Evolutionary conservation across 2,888 invertebrate species (phyloP).

Genomic region (Watsonalla cultraria): DNA sequence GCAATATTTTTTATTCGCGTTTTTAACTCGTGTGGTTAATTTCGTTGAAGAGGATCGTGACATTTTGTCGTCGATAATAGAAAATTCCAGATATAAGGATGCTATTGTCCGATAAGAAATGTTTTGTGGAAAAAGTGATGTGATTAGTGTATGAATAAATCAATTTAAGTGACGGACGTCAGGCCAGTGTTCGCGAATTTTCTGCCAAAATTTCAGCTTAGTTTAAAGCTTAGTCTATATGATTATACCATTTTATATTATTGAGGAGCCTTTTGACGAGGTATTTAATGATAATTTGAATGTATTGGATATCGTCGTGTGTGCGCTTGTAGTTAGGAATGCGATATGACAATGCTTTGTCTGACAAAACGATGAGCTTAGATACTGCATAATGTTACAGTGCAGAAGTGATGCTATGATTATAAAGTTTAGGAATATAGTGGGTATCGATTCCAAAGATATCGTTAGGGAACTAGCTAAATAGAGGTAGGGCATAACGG

Average conservation of each 20-base stretch:
- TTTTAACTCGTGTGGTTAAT: constrained; percentile 65
- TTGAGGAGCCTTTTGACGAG: constrained; percentile 52
- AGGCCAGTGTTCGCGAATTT: constrained; percentile 37
- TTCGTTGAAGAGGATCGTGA: constrained; percentile 55
- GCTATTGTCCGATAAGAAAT: constrained; percentile 5
- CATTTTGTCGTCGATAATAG: constrained; percentile 23
- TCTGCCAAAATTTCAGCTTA: constrained; percentile 58
- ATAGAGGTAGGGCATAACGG: too few species aligned
- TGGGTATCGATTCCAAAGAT: too few species aligned
- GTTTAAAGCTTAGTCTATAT: constrained; percentile 33
- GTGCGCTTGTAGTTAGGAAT: constrained; percentile 65
- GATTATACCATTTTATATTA: constrained; percentile 33
- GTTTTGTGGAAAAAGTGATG: constrained; percentile 16
- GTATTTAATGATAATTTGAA: constrained; percentile 61
- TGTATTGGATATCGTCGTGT: constrained; percentile 73
- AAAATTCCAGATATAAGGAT: constrained; percentile 17
- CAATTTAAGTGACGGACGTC: constrained; percentile 11
- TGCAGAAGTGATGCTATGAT: constrained; percentile 22
- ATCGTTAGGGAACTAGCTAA: too few species aligned
- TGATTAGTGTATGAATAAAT: constrained; percentile 22
- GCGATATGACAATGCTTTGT: constrained; percentile 59
- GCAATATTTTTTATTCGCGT: constrained; percentile 54
- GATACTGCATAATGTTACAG: constrained; percentile 27
- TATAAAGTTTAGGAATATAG: too few species aligned
- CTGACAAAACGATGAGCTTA: constrained; percentile 44